Conservation (phyloP, 2,113 vertebrate genomes). For the Zosterops lateralis region DNA sequence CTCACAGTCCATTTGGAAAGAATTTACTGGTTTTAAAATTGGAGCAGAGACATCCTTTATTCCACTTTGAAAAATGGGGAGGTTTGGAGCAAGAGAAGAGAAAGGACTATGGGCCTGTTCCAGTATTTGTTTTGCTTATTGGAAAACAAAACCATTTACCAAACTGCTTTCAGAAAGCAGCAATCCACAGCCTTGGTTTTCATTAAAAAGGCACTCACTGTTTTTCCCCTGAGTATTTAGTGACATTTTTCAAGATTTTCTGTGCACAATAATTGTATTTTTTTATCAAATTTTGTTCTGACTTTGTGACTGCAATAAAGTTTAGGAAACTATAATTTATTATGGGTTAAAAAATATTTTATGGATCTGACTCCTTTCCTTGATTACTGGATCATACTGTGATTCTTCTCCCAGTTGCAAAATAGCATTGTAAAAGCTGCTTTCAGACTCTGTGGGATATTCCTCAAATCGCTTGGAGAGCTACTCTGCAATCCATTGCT, state of each 20-base stretch:
- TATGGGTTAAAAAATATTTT: constrained; percentile 21
- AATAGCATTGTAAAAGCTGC: not conserved
- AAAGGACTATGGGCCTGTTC: not conserved
- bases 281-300: constrained; percentile 19
- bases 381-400: constrained; percentile 11
- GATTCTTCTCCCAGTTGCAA: constrained; percentile 11
- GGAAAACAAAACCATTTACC: constrained; percentile 37
- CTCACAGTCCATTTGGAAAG: not conserved
- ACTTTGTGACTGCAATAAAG: not conserved
- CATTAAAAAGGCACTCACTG: not conserved
- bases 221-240: constrained; percentile 11
- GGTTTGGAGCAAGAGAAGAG: not conserved
- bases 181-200: constrained; percentile 22
- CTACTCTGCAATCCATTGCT: not conserved
- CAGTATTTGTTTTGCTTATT: constrained; percentile 46
- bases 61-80: not conserved
- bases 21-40: not conserved
- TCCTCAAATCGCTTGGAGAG: not conserved
- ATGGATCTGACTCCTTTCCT: constrained; percentile 2
- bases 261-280: not conserved
- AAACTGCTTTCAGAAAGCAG: constrained; percentile 24
- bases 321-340: constrained; percentile 46
- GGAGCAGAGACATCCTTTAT: not conserved
- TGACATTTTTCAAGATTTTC: constrained; percentile 22
- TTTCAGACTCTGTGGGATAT: not conserved